Evolutionary conservation across 1,140 invertebrate species (phyloP).

Genomic region (Vanessa atalanta): DNA sequence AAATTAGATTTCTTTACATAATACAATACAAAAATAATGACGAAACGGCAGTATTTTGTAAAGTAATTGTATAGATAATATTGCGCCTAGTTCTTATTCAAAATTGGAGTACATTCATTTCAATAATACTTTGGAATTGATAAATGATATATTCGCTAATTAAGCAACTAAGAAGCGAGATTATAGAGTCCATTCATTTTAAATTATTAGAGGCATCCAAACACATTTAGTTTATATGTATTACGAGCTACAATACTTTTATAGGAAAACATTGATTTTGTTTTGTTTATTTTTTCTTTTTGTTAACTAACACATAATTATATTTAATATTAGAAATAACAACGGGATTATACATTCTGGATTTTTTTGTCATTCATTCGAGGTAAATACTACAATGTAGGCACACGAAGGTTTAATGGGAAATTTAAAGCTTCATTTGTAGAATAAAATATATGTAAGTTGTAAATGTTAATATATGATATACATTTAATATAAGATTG

Average conservation of each 20-base stretch:
- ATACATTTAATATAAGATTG: conserved; percentile 29
- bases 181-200: conserved; percentile 1
- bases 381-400: conserved; percentile 42
- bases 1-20: too few relatives aligned
- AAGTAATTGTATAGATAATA: neutral
- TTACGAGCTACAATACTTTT: conserved; percentile 12
- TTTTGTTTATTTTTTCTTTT: conserved; percentile 11
- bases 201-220: neutral
- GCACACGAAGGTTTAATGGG: conserved; percentile 47
- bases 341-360: conserved; percentile 23
- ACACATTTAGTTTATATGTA: conserved; percentile 5
- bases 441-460: conserved; percentile 40
- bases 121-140: neutral
- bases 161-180: neutral
- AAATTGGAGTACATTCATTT: neutral
- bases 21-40: too few relatives aligned
- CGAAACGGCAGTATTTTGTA: neutral
- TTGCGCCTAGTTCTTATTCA: neutral
- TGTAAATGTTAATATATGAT: conserved; percentile 30
- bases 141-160: neutral
- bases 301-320: conserved; percentile 20
- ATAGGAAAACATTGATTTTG: conserved; percentile 17
- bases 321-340: conserved; percentile 19
- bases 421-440: conserved; percentile 50
- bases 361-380: conserved; percentile 22